Evolutionary conservation across 1,140 invertebrate species (phyloP).

Genomic region (Neodiprion pinetum): DNA sequence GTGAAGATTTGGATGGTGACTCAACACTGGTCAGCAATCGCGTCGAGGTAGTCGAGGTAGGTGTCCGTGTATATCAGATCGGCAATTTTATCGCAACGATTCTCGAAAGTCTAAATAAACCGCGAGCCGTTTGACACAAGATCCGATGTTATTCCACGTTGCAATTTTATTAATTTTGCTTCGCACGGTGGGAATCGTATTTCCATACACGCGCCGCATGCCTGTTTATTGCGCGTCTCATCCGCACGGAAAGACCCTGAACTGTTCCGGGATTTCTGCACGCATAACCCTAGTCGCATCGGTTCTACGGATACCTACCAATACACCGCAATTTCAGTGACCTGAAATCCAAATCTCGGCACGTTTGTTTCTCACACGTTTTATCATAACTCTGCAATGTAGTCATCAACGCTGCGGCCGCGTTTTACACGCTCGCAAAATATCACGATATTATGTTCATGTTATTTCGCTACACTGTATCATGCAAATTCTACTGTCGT

Average conservation of each 20-base stretch:
- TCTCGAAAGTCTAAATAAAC: too few relatives aligned
- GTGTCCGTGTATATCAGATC: too few relatives aligned
- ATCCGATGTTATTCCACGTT: constrained; percentile 7
- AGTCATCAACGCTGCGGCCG: too few relatives aligned
- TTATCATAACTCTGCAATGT: background rate
- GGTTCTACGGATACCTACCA: background rate
- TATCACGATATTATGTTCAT: too few relatives aligned
- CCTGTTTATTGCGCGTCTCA: background rate
- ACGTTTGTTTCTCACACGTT: background rate
- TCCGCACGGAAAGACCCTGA: background rate
- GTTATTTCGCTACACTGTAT: too few relatives aligned
- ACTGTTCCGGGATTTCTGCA: background rate
- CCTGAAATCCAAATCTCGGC: background rate
- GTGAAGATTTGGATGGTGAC: too few relatives aligned
- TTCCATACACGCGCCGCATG: background rate
- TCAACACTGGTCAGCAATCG: too few relatives aligned
- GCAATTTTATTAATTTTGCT: background rate
- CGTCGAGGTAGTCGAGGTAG: too few relatives aligned
- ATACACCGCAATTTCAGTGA: background rate
- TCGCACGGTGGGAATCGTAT: background rate
- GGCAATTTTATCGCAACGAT: too few relatives aligned
- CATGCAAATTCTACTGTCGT: too few relatives aligned
- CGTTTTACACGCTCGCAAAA: too few relatives aligned
- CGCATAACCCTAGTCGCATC: background rate
- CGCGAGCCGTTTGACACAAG: background rate